phyloP scores from a whole-genome alignment of 2,797 vertebrate genomes.

The Antrozous pallidus region DNA sequence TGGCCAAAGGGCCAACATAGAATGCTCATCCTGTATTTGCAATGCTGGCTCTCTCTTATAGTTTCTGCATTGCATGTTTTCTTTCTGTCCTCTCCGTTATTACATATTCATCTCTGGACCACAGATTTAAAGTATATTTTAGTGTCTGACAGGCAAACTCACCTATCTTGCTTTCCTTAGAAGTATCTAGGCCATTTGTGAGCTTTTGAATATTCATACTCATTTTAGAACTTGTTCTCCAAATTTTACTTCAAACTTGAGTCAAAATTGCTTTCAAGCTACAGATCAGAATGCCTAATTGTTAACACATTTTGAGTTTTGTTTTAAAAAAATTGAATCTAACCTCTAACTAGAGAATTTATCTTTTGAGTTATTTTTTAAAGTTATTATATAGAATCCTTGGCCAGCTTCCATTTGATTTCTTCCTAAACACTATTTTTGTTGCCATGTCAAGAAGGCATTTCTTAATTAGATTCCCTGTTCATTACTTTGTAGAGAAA shows the following conservation, averaged over 20 bases:
- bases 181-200: neutral
- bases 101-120: neutral
- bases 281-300: neutral
- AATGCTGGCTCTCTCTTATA: neutral
- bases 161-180: neutral
- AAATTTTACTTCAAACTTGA: neutral
- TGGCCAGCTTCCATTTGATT: slow-evolving; percentile 4
- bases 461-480: slow-evolving; percentile 49
- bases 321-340: slow-evolving; percentile 6
- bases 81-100: neutral
- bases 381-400: neutral
- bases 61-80: neutral
- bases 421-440: slow-evolving; percentile 23
- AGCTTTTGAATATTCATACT: neutral
- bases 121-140: neutral
- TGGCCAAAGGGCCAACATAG: too few relatives aligned
- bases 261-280: neutral
- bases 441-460: slow-evolving; percentile 26
- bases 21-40: neutral
- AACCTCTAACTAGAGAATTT: neutral
- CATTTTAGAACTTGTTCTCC: neutral
- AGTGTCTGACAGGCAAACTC: neutral
- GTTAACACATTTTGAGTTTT: neutral
- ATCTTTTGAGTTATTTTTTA: neutral
- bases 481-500: slow-evolving; percentile 45